Percentiles rank a stretch among this genome's conserved stretches.
These are phyloP conservation scores for Nothobranchius furzeri DNA, from an alignment of 2,113 vertebrate genomes.

Conservation along the genomic window DNA sequence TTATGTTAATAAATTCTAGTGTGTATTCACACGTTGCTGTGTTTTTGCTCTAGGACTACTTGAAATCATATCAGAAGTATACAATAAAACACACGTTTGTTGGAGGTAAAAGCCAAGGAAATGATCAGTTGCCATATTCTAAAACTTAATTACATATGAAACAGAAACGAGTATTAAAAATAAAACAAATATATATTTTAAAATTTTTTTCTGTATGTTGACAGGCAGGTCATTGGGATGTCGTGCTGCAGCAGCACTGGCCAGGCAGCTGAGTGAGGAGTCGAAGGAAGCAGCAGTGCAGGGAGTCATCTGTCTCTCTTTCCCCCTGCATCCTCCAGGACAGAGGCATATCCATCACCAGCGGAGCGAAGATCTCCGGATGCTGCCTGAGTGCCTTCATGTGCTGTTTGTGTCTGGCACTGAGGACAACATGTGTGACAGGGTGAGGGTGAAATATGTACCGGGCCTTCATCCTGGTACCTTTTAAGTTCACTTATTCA, in stretches of 20 bases:
- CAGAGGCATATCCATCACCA: conserved; percentile 80
- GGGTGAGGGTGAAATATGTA: conserved; percentile 69
- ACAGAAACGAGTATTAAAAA: neutral
- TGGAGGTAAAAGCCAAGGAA: conserved; percentile 79
- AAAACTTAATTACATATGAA: neutral
- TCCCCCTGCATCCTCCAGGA: conserved; percentile 88
- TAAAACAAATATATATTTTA: no score
- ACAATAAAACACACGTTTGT: conserved; percentile 82
- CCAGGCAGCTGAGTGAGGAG: conserved; percentile 61
- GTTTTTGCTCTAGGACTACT: conserved; percentile 80
- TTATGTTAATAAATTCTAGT: no score
- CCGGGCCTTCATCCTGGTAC: no score
- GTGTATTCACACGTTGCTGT: neutral
- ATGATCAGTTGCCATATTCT: neutral
- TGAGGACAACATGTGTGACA: conserved; percentile 90
- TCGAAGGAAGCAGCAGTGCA: conserved; percentile 75
- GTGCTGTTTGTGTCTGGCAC: conserved; percentile 92
- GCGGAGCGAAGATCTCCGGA: conserved; percentile 85
- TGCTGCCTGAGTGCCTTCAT: conserved; percentile 73
- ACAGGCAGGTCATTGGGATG: conserved; percentile 93
- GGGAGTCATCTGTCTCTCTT: conserved; percentile 91
- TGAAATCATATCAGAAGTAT: conserved; percentile 82
- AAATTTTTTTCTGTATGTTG: no score
- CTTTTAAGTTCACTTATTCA: no score
- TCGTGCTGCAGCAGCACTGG: conserved; percentile 85